A percentile compares a stretch with the other conserved stretches of the same genome.
phyloP scores from a whole-genome alignment of 64 coral and sea anemone genomes.

The Pocillopora damicornis region DNA sequence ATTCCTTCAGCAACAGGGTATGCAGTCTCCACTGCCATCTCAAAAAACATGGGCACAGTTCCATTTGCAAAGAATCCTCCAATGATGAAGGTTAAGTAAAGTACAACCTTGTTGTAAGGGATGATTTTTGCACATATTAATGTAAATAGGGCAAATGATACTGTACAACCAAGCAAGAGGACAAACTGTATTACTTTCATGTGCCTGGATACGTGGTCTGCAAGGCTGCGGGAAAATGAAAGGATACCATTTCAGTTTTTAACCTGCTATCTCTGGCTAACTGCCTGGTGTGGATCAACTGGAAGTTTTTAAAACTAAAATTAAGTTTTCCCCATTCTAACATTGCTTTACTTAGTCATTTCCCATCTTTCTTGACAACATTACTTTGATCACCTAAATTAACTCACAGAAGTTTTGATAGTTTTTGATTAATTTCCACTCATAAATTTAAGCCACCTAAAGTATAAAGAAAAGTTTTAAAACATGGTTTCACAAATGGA shows the following conservation, averaged over 20 bases:
- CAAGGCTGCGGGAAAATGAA: slow-evolving; percentile 16
- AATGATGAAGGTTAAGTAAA: slow-evolving; percentile 39
- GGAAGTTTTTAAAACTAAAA: too few species aligned
- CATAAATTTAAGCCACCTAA: too few species aligned
- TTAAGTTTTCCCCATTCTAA: too few species aligned
- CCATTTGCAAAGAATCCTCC: slow-evolving; percentile 57
- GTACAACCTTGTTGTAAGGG: slow-evolving; percentile 46
- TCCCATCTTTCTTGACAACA: too few species aligned
- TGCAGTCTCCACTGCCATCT: slow-evolving; percentile 59
- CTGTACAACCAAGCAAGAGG: slow-evolving; percentile 19
- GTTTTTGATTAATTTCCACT: too few species aligned
- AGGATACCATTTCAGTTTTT: not conserved
- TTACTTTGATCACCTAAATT: too few species aligned
- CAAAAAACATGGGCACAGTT: slow-evolving; percentile 55
- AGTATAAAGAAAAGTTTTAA: too few species aligned
- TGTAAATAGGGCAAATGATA: slow-evolving; percentile 45
- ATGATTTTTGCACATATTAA: slow-evolving; percentile 49
- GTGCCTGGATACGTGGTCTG: slow-evolving; percentile 39
- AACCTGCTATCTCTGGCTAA: not conserved
- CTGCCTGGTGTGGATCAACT: not conserved
- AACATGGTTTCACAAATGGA: too few species aligned
- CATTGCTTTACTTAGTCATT: too few species aligned
- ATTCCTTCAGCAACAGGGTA: slow-evolving; percentile 63
- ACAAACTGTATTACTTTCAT: slow-evolving; percentile 45
- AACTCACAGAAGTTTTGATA: too few species aligned